phyloP scores from a whole-genome alignment of 2,113 vertebrate genomes.

The Diadophis punctatus region DNA sequence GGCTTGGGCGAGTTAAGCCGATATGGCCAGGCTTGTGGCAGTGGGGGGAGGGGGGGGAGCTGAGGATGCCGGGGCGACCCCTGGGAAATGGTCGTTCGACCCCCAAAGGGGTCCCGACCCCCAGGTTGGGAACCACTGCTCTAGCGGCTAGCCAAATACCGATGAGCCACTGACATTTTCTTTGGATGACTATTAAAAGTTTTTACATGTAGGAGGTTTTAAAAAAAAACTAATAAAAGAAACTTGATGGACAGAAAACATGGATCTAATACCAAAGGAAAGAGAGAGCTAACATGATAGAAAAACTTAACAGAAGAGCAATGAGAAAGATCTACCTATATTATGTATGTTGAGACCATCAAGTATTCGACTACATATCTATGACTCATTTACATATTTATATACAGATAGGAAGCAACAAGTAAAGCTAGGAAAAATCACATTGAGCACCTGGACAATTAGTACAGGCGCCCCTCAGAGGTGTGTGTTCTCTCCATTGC shows the following conservation, averaged over 20 bases:
- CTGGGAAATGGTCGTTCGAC: too few relatives aligned
- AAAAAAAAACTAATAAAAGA: neutral
- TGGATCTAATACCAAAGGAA: neutral
- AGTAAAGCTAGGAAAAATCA: neutral
- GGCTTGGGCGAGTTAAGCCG: too few relatives aligned
- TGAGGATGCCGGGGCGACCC: too few relatives aligned
- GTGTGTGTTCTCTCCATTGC: too few relatives aligned
- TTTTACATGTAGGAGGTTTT: neutral
- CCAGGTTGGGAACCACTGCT: too few relatives aligned
- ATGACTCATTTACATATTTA: neutral
- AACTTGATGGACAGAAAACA: neutral
- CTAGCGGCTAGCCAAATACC: neutral
- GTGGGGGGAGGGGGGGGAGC: too few relatives aligned
- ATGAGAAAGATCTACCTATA: neutral
- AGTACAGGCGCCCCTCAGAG: neutral
- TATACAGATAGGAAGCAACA: neutral
- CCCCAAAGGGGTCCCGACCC: too few relatives aligned
- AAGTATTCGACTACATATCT: neutral
- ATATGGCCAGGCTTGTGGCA: too few relatives aligned
- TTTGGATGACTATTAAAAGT: neutral
- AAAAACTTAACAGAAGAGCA: neutral
- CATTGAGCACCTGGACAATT: neutral
- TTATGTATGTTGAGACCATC: neutral
- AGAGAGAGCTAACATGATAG: neutral
- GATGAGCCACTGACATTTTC: neutral